phyloP scores from a whole-genome alignment of 2,888 invertebrate genomes.

The Drosophila algonquin region DNA sequence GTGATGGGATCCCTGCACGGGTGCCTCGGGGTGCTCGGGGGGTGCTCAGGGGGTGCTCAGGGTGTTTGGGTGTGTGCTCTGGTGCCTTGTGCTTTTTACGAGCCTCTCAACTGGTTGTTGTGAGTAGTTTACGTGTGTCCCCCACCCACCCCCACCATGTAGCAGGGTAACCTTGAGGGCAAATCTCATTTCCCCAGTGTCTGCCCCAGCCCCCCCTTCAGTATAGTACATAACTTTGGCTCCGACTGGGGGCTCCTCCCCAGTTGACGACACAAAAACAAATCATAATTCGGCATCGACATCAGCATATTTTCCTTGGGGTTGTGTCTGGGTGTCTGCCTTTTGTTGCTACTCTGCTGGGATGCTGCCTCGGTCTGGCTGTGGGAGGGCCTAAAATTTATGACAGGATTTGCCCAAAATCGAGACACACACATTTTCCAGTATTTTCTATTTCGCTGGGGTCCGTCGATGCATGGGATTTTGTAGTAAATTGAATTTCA shows the following conservation, averaged over 20 bases:
- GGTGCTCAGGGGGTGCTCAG: neutral
- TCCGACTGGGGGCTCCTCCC: neutral
- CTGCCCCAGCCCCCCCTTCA: slow-evolving; percentile 10
- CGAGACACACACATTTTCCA: slow-evolving; percentile 67
- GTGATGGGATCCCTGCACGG: neutral
- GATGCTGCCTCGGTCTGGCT: slow-evolving; percentile 15
- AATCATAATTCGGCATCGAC: slow-evolving; percentile 79
- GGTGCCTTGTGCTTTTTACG: slow-evolving; percentile 67
- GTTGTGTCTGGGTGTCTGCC: slow-evolving; percentile 55
- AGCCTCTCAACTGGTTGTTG: slow-evolving; percentile 73
- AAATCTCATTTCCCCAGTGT: slow-evolving; percentile 61
- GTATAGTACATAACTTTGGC: neutral
- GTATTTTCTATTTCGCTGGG: slow-evolving; percentile 67
- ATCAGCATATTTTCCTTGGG: slow-evolving; percentile 73
- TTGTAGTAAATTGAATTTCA: slow-evolving; percentile 77
- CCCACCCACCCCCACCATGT: slow-evolving; percentile 5
- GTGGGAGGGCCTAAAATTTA: slow-evolving; percentile 58
- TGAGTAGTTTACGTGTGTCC: slow-evolving; percentile 62
- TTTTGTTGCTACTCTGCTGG: slow-evolving; percentile 34
- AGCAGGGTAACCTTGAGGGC: slow-evolving; percentile 35
- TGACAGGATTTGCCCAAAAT: slow-evolving; percentile 73
- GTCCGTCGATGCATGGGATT: slow-evolving; percentile 70
- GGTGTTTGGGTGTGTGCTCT: neutral
- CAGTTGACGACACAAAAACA: slow-evolving; percentile 62
- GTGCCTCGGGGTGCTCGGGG: neutral